Evolutionary conservation across 35 echinoderm and acorn worm genomes (phyloP), one percentile per base, ranked within the genome.

Genomic region (Apostichopus japonicus): DNA sequence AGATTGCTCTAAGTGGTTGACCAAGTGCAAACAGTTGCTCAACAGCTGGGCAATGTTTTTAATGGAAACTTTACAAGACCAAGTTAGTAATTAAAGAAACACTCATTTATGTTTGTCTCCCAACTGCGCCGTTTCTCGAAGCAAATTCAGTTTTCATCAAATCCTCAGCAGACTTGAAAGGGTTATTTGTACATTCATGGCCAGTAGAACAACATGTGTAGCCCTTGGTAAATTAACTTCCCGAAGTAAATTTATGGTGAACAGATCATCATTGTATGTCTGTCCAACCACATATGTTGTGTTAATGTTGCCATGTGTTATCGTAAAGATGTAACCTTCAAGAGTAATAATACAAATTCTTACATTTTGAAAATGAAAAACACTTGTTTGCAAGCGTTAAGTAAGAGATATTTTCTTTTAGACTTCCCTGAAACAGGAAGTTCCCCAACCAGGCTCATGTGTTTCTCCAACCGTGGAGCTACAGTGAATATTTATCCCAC

Each of bases 401-500:
- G 5, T 58, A 55, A 55, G 15, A 19, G 22, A 58, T 58, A 56
- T 24, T 84, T 52, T 8, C 19, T 17, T 53, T 2, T 16, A 80
- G 54, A 54, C 33, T 54, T 54, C 27, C 27, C 81, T 57, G 21
- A 17, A 57, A 84, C 81, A 84, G 81, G 81, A 84, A 84, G 81
- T 84, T 0, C 71, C 51, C 81, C 81, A 84, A 24, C 81, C 27
- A 59, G 6, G 81, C 24, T 54, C 81, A 84, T 84, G 81, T 84
- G 81, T 84, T 84, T 84, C 81, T 22, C 55, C n/a, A 84, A 55
- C 54, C 81, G 23, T 75, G 71, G 71, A 75, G 71, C 71, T n/a
- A 19, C 71, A 19, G 14, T 75, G 71, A 58, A 84, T 84, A 84
- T 84, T 84, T 54, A 22, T 84, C 81, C 81, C 81, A 84, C 81